Evolutionary conservation across 2,113 vertebrate genomes (phyloP).

Genomic region (Aldabrachelys gigantea): DNA sequence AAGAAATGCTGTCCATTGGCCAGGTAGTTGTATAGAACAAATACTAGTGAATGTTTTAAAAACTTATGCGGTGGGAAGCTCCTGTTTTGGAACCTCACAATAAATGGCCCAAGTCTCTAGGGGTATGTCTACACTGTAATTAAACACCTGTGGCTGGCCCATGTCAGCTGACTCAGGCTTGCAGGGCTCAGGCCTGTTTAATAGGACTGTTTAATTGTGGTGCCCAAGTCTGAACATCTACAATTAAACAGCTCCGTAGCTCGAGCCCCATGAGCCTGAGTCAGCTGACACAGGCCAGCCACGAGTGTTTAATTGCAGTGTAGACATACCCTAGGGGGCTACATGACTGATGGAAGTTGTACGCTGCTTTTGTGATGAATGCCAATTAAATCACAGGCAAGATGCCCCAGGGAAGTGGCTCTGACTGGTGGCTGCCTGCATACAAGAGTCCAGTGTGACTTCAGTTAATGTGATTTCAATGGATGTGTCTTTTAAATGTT

Average conservation of each 20-base stretch:
- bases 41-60: slow-evolving; percentile 65
- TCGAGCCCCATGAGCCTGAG: neutral
- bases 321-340: neutral
- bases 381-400: neutral
- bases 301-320: neutral
- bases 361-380: rapidly evolving
- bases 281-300: neutral
- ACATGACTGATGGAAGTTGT: neutral
- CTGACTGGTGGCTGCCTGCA: neutral
- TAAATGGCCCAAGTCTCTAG: slow-evolving; percentile 22
- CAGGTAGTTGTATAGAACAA: slow-evolving; percentile 54
- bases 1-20: slow-evolving; percentile 39
- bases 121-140: neutral
- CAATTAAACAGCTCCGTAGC: neutral
- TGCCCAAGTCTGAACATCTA: neutral
- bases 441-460: neutral
- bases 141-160: neutral
- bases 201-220: neutral
- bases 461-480: rapidly evolving
- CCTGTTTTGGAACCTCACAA: slow-evolving; percentile 36
- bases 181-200: neutral
- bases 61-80: slow-evolving; percentile 23
- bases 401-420: neutral
- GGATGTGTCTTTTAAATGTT: neutral
- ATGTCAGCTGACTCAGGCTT: neutral